A percentile compares a stretch with the other conserved stretches of the same genome.
These are phyloP conservation scores for Alligator mississippiensis DNA, from an alignment of 2,113 vertebrate genomes.

Conservation along the genomic window DNA sequence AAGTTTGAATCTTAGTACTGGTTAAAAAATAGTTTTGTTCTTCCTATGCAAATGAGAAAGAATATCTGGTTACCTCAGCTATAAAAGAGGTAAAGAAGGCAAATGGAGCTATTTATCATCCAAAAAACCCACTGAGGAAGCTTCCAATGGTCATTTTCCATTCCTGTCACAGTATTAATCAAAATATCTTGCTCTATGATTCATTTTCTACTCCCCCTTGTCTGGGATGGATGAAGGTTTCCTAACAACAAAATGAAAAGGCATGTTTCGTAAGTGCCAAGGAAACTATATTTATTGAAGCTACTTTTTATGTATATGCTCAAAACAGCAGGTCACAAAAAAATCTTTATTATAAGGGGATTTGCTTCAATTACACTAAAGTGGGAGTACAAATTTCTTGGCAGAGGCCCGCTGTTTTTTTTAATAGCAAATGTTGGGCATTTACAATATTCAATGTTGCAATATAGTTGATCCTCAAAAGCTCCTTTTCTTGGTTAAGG, in stretches of 20 bases:
- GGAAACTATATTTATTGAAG: not conserved
- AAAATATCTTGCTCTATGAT: conserved; percentile 35
- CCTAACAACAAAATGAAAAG: conserved; percentile 19
- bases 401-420: not conserved
- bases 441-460: not conserved
- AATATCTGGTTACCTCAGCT: too few species aligned
- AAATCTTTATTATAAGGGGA: not conserved
- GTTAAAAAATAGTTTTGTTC: not conserved
- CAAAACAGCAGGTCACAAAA: conserved; percentile 4
- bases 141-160: not conserved
- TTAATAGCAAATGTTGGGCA: not conserved
- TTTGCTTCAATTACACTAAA: not conserved
- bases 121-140: not conserved
- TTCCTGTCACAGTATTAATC: conserved; percentile 28
- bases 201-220: conserved; percentile 6
- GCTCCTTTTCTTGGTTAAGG: not conserved
- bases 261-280: not conserved
- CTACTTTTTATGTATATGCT: not conserved
- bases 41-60: not conserved
- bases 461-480: not conserved
- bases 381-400: not conserved
- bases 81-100: not conserved
- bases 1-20: not conserved
- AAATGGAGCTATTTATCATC: not conserved
- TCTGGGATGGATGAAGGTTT: not conserved